Evolutionary conservation across 2,797 vertebrate genomes (phyloP), one percentile per base, ranked within the genome.

Genomic region (Molossus alvarezi): DNA sequence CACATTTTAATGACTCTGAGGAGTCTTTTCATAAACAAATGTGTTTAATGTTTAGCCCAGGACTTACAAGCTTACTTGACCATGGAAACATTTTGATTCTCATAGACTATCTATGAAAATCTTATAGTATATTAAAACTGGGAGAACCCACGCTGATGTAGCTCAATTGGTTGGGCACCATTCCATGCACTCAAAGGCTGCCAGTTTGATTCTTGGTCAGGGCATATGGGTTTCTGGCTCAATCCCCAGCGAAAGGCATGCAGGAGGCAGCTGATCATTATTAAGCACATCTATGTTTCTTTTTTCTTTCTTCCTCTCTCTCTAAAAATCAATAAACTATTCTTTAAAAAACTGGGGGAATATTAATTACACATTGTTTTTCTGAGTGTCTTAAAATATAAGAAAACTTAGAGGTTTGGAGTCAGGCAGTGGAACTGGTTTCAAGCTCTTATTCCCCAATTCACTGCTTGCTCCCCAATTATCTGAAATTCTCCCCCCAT

Each of bases 21-120:
- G 15, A 75, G 17, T 33, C 4, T 62, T 90, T 65, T 72, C 7
- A 29, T 48, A n/a, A 86, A 90, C 5, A 41, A 72, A 67, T 33
- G 1, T 20, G 21, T 81, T 80, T 86, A 73, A 73, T 95, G 3
- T 48, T 94, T 94, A 88, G 71, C 55, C 20, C 41, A 73, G 27
- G 18, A 67, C 51, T 69, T 90, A 23, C 12, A 93, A 90, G n/a
- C 1, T 62, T 87, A 87, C 41, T 55, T 87, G 67, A 9, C 21
- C 33, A 82, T 94, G 23, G 45, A 87, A 92, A 57, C 17, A 71
- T 81, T 82, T 93, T 62, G 15, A 87, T 93, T 81, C 33, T 69
- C 41, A 48, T 20, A 81, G 37, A 69, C 60, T 76, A n/a, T 21
- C 55, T 76, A 12, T 76, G 87, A 90, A 93, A 67, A 81, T 69